phyloP scores from a whole-genome alignment of 2,888 invertebrate species.

The Nymphalis urticae region DNA sequence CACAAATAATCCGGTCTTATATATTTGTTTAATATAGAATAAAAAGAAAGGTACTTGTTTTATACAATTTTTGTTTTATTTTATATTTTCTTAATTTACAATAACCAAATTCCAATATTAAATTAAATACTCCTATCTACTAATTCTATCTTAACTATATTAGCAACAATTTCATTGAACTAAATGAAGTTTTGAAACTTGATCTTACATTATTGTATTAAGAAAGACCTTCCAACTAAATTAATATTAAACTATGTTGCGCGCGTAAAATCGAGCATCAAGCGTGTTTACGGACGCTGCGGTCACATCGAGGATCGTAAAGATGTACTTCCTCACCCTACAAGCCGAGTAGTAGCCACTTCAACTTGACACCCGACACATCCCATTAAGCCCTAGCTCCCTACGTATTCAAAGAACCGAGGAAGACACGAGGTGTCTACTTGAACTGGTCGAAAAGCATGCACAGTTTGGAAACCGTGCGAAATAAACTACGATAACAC shows the following conservation, averaged over 20 bases:
- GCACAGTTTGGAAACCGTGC: conserved; percentile 66
- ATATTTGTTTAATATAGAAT: no score
- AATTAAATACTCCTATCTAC: no score
- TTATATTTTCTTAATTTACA: no score
- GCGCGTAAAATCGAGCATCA: conserved; percentile 58
- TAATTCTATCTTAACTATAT: no score
- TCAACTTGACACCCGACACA: conserved; percentile 47
- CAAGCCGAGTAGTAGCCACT: conserved; percentile 53
- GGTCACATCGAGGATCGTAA: conserved; percentile 67
- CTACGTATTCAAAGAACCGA: conserved; percentile 31
- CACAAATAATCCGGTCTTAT: no score
- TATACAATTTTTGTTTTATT: no score
- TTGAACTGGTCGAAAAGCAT: conserved; percentile 34
- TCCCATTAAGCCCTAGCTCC: conserved; percentile 34
- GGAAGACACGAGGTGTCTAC: conserved; percentile 41
- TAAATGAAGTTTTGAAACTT: neutral
- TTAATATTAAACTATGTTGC: conserved; percentile 37
- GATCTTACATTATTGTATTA: conserved; percentile 3
- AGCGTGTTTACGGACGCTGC: conserved; percentile 58
- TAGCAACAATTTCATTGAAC: no score
- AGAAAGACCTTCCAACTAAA: conserved; percentile 25
- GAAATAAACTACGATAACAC: conserved; percentile 74
- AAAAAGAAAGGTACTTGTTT: no score
- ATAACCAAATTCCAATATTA: no score
- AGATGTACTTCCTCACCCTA: conserved; percentile 69